Conservation (phyloP, 2,888 invertebrate species). For the Meloe dianella region DNA sequence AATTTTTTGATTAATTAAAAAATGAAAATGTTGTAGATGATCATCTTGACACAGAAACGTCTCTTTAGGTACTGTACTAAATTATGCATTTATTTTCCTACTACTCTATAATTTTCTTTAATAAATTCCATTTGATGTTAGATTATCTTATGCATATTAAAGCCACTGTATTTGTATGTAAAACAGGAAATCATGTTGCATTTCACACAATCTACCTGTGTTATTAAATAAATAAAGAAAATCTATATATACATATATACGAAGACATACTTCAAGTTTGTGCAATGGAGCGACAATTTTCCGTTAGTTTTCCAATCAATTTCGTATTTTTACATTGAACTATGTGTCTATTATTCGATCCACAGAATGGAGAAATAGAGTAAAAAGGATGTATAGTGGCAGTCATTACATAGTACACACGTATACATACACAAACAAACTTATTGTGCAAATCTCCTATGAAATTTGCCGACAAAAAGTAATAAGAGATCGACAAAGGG, state of each 20-base stretch:
- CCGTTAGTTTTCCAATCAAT: conserved; percentile 16
- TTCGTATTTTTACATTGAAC: not conserved
- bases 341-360: not conserved
- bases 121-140: conserved; percentile 33
- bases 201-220: conserved; percentile 7
- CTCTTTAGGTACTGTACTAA: conserved; percentile 18
- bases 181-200: conserved; percentile 32
- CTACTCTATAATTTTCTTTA: conserved; percentile 32
- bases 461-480: conserved; percentile 50
- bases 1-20: not conserved
- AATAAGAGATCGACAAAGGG: conserved; percentile 50
- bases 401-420: conserved; percentile 41
- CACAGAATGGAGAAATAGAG: not conserved
- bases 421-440: conserved; percentile 17
- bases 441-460: conserved; percentile 49
- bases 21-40: not conserved
- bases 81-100: conserved; percentile 32
- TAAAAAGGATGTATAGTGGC: conserved; percentile 26
- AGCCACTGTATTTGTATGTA: conserved; percentile 32
- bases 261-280: conserved; percentile 1
- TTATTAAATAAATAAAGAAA: conserved; percentile 8
- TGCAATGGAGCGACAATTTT: conserved; percentile 21
- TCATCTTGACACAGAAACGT: conserved; percentile 8
- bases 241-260: not conserved
- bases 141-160: conserved; percentile 35